These are phyloP conservation scores for Schizopygopsis malacanthus DNA, from an alignment of 2,797 vertebrate species.

Conservation along the genomic window DNA sequence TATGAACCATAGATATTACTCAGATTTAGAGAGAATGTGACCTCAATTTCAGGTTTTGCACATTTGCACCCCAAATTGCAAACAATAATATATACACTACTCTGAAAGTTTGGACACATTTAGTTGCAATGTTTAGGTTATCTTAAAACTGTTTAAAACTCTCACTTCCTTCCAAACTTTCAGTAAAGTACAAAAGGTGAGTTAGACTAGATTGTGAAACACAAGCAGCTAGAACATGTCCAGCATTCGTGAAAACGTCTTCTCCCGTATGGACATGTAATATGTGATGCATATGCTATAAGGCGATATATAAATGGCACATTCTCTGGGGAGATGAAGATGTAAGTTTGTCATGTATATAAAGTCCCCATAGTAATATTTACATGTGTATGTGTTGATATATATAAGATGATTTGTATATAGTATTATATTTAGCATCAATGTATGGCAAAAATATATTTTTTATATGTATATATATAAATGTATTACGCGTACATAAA, in stretches of 20 bases:
- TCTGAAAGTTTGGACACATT: not conserved
- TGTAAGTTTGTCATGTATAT: not conserved
- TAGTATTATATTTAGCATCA: no score
- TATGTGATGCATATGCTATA: not conserved
- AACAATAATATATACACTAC: not conserved
- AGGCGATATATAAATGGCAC: not conserved
- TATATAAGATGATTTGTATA: no score
- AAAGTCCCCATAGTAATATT: no score
- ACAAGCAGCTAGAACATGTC: not conserved
- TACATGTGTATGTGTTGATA: not conserved
- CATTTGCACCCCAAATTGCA: not conserved
- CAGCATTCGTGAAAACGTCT: not conserved
- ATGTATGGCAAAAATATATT: no score
- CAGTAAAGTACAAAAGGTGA: not conserved
- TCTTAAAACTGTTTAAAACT: not conserved
- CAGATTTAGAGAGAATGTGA: not conserved
- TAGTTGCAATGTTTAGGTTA: not conserved
- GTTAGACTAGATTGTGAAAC: not conserved
- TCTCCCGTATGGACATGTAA: not conserved
- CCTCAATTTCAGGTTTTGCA: not conserved
- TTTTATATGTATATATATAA: not conserved
- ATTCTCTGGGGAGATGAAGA: not conserved
- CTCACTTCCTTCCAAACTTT: not conserved
- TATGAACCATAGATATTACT: not conserved
- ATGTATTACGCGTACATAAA: not conserved